These are phyloP conservation scores for Sebastes iracundus DNA, from an alignment of 2,797 vertebrate species.

Conservation along the genomic window DNA sequence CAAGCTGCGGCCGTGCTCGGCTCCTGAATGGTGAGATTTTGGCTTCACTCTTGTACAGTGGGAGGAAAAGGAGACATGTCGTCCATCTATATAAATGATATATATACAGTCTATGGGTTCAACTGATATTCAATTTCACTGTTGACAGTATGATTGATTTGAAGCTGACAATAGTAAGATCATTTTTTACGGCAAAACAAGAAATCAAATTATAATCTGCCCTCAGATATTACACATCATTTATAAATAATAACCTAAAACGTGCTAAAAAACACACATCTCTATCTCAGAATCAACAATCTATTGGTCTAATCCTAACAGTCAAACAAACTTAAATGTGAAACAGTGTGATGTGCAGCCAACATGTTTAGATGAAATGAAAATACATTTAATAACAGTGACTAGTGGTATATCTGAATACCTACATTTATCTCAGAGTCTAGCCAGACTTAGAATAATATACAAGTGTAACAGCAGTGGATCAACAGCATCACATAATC, in stretches of 20 bases:
- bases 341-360: too few species aligned
- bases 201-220: background rate
- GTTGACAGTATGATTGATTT: background rate
- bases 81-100: too few species aligned
- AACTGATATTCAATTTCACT: background rate
- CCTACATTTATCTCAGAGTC: background rate
- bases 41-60: too few species aligned
- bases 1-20: too few species aligned
- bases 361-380: background rate
- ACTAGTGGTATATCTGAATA: background rate
- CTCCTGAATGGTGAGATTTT: too few species aligned
- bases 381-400: background rate
- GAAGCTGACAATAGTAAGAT: background rate
- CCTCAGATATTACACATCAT: background rate
- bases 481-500: background rate
- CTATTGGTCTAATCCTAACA: too few species aligned
- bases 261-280: background rate
- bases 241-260: background rate
- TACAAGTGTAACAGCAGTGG: background rate
- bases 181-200: background rate
- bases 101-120: background rate
- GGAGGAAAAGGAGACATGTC: too few species aligned
- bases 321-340: background rate
- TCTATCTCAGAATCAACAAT: background rate
- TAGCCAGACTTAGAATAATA: conserved; percentile 16